Base-by-base conservation (phyloP, 2,888 invertebrate species). In the Rhyacophila evoluta region DNA sequence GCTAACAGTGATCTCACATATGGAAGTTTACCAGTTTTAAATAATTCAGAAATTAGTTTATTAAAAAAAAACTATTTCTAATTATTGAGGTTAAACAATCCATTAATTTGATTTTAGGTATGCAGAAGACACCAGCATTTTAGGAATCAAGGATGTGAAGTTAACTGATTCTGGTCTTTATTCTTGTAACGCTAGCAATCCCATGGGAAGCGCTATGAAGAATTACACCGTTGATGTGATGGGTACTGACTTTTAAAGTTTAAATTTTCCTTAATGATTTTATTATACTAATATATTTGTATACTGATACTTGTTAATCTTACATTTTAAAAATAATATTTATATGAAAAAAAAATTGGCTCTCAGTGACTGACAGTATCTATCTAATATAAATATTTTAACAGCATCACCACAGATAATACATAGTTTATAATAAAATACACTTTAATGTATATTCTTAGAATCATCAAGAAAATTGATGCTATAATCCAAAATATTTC, bases 101-200 rank as follows among this genome's bases (percentile, higher is more conserved):
- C 70, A 29, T 71, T 37, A 33, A 33, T 38, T 38, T 28, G 33
- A 38, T 86, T 84, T 36, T 83, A 89, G 88, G 12, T 84, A 86
- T 74, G 73, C 87, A 11, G 78, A 80, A 15, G 84, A 86, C 0
- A 80, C 78, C 3, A 85, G 84, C 27, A 85, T 84, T 3, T 83
- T 89, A 37, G 83, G 86, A 0, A 84, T 90, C 79, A 84, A 84
- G 0, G 85, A 86, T 6, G 85, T 84, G 0, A 84, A 84, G 0
- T 84, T 84, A 27, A 83, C 84, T 27, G 87, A 90, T 74, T 84
- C 86, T 0, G 91, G 90, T 0, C 25, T 85, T 2, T 91, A 87
- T 83, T 85, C 84, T 0, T 91, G 91, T 82, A 85, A 84, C 29
- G 89, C 87, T 0, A 85, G 85, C 1, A 91, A 86, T 81, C 27